Evolutionary conservation across 2,888 invertebrate species (phyloP).

Genomic region (Euplexia lucipara): DNA sequence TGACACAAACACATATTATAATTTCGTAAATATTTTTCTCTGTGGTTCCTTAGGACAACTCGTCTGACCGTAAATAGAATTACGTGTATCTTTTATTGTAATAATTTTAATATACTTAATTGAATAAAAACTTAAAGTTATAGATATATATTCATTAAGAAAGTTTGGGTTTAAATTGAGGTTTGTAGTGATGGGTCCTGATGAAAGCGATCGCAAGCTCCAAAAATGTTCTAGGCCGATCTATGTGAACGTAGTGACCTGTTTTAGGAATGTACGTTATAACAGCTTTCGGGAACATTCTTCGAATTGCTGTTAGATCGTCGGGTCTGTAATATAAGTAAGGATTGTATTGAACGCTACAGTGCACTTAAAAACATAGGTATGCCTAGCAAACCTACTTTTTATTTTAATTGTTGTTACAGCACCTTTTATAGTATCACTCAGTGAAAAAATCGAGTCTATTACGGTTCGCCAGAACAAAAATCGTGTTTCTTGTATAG

Average conservation of each 20-base stretch:
- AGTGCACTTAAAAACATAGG: not conserved
- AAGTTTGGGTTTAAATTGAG: conserved; percentile 12
- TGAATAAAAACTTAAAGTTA: not conserved
- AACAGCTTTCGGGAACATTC: conserved; percentile 81
- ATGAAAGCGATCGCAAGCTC: conserved; percentile 84
- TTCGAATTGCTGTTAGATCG: conserved; percentile 92
- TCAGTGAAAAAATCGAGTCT: too few relatives aligned
- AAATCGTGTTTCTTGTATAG: too few relatives aligned
- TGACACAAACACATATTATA: too few relatives aligned
- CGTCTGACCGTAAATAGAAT: not conserved
- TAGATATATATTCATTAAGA: conserved; percentile 2
- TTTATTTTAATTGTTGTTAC: too few relatives aligned
- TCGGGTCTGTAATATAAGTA: conserved; percentile 76
- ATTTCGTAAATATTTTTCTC: too few relatives aligned
- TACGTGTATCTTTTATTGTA: not conserved
- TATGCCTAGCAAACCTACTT: too few relatives aligned
- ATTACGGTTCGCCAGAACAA: too few relatives aligned
- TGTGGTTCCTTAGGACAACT: not conserved
- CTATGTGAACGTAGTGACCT: conserved; percentile 78
- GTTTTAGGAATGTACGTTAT: conserved; percentile 77
- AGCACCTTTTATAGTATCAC: too few relatives aligned
- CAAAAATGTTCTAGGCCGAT: conserved; percentile 84
- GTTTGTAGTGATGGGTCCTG: conserved; percentile 55
- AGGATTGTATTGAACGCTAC: not conserved
- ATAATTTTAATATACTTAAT: conserved; percentile 32